Percentiles rank a stretch among this genome's conserved stretches.
These are phyloP conservation scores for Peribatodes rhomboidaria DNA, from an alignment of 2,888 invertebrate species.

Conservation along the genomic window DNA sequence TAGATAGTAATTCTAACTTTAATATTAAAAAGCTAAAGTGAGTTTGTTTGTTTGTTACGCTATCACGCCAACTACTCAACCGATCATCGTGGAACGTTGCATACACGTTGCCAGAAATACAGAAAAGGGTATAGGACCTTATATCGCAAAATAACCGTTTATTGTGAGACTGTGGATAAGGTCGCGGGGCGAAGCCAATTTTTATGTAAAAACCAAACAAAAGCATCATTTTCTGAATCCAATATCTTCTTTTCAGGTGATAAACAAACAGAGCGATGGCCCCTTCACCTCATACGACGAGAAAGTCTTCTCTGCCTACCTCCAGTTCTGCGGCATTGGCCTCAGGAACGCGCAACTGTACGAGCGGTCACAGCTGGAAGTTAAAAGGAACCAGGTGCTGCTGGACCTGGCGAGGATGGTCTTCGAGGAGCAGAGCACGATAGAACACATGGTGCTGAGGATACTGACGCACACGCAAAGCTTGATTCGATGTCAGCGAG, in stretches of 20 bases:
- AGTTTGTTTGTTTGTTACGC: too few species aligned
- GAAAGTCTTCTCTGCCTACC: slow-evolving; percentile 95
- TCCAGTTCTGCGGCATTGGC: slow-evolving; percentile 98
- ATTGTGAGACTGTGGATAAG: too few species aligned
- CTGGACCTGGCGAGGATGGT: slow-evolving; percentile 98
- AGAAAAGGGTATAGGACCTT: too few species aligned
- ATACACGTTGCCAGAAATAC: too few species aligned
- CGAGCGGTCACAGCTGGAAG: slow-evolving; percentile 97
- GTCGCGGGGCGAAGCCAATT: too few species aligned
- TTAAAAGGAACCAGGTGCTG: slow-evolving; percentile 97
- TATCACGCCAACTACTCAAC: too few species aligned
- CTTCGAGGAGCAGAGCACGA: slow-evolving; percentile 98
- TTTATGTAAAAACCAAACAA: background rate
- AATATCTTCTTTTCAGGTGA: slow-evolving; percentile 87
- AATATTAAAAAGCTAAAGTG: too few species aligned
- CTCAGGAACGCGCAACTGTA: slow-evolving; percentile 98
- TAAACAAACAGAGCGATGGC: slow-evolving; percentile 95
- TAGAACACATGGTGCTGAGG: slow-evolving; percentile 97
- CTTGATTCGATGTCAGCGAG: slow-evolving; percentile 97
- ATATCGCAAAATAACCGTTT: too few species aligned
- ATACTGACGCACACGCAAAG: slow-evolving; percentile 98
- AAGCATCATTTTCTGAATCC: background rate
- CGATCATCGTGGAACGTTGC: too few species aligned
- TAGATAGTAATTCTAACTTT: too few species aligned
- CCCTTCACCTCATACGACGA: slow-evolving; percentile 96